phyloP scores from a whole-genome alignment of 2,113 vertebrate species.

The Lichenostomus cassidix region DNA sequence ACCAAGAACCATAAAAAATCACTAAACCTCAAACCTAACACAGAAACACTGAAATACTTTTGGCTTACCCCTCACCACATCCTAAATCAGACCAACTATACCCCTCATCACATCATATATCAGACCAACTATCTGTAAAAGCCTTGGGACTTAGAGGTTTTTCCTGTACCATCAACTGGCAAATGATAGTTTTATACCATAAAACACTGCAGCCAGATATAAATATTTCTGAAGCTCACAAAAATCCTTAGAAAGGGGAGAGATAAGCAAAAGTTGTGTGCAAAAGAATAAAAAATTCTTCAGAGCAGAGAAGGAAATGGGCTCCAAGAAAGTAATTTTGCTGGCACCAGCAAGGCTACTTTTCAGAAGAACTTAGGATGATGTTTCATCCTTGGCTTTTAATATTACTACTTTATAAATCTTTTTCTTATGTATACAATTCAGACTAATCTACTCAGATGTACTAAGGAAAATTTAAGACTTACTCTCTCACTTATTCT shows the following conservation, averaged over 20 bases:
- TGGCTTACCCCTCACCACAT: rapidly evolving
- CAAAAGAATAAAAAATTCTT: background rate
- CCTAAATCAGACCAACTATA: too few relatives aligned
- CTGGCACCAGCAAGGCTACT: background rate
- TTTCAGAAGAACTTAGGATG: background rate
- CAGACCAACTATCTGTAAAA: background rate
- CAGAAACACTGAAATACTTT: rapidly evolving
- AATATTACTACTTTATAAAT: background rate
- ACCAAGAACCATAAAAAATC: background rate
- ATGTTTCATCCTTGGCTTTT: background rate
- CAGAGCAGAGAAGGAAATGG: background rate
- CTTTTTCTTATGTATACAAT: rapidly evolving
- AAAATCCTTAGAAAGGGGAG: background rate
- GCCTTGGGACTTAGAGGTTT: rapidly evolving
- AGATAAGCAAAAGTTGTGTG: background rate
- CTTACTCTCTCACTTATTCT: background rate
- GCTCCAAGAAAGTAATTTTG: background rate
- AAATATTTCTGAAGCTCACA: background rate
- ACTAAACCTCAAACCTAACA: background rate
- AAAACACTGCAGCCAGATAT: background rate
- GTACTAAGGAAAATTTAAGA: background rate
- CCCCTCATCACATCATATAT: background rate
- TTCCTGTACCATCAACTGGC: background rate
- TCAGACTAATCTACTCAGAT: background rate
- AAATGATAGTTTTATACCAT: background rate